Conservation (phyloP, 1,140 invertebrate genomes). For the Zaprionus inermis region DNA sequence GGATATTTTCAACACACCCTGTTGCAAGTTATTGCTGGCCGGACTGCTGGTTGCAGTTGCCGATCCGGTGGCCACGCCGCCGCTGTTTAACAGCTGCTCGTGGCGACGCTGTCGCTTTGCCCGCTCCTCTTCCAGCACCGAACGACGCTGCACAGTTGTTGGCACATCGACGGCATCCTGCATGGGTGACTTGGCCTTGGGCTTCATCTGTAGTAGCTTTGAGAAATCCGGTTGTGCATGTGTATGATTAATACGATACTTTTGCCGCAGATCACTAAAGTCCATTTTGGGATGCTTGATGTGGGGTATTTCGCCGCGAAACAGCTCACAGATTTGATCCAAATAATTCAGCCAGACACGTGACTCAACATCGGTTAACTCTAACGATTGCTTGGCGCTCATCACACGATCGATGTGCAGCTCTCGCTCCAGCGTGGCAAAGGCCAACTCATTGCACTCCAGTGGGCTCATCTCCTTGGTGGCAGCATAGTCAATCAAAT, state of each 20-base stretch:
- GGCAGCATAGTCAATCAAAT: slow-evolving; percentile 91
- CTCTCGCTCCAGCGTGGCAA: slow-evolving; percentile 92
- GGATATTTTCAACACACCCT: slow-evolving; percentile 68
- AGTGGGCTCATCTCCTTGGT: slow-evolving; percentile 87
- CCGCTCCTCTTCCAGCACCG: slow-evolving; percentile 78
- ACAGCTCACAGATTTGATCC: slow-evolving; percentile 93
- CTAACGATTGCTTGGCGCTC: slow-evolving; percentile 92
- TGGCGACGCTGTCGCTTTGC: slow-evolving; percentile 76
- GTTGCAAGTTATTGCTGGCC: slow-evolving; percentile 37
- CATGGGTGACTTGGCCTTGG: slow-evolving; percentile 81
- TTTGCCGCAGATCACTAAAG: slow-evolving; percentile 82
- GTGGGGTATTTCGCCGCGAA: slow-evolving; percentile 92
- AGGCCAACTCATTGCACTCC: slow-evolving; percentile 92
- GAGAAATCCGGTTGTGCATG: slow-evolving; percentile 80
- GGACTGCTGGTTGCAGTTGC: slow-evolving; percentile 18
- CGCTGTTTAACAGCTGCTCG: slow-evolving; percentile 63
- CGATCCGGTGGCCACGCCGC: slow-evolving; percentile 26
- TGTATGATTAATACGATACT: slow-evolving; percentile 71
- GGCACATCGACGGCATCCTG: slow-evolving; percentile 77
- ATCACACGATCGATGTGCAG: slow-evolving; percentile 90
- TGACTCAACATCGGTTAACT: slow-evolving; percentile 89
- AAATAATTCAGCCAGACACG: slow-evolving; percentile 92
- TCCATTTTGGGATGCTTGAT: slow-evolving; percentile 90
- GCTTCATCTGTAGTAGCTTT: slow-evolving; percentile 76
- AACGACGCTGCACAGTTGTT: slow-evolving; percentile 71